Percentiles rank a stretch among this genome's conserved stretches.
Conservation (phyloP, 1,140 invertebrate species). For the Carposina sasakii region DNA sequence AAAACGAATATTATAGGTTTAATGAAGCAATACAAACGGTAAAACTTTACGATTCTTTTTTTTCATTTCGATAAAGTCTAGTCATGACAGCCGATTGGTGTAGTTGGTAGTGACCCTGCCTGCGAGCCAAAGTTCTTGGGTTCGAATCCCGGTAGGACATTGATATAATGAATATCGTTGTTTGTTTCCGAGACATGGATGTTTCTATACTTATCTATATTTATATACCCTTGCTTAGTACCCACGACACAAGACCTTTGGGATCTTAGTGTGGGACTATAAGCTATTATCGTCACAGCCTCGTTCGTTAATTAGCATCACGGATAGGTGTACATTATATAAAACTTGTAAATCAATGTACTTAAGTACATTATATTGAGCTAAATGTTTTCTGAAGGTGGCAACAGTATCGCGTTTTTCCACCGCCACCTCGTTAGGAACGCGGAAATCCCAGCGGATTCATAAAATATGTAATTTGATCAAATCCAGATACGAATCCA, state of each 20-base stretch:
- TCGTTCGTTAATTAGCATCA: not conserved
- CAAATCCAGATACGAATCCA: constrained; percentile 12
- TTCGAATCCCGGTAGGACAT: too few relatives aligned
- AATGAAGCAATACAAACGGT: constrained; percentile 10
- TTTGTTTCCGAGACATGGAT: too few relatives aligned
- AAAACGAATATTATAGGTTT: constrained; percentile 21
- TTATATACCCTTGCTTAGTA: too few relatives aligned
- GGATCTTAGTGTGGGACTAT: not conserved
- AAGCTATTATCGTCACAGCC: too few relatives aligned
- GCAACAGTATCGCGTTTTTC: not conserved
- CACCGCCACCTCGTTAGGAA: constrained; percentile 20
- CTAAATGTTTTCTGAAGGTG: too few relatives aligned
- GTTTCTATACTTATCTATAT: too few relatives aligned
- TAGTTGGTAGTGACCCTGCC: not conserved
- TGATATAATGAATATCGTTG: too few relatives aligned
- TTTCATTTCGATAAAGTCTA: not conserved
- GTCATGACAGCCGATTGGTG: not conserved
- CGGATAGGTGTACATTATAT: not conserved
- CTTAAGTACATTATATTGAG: not conserved
- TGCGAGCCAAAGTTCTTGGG: not conserved
- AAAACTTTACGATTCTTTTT: constrained; percentile 7
- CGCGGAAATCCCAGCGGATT: constrained; percentile 26
- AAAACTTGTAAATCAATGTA: not conserved
- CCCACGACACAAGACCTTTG: not conserved
- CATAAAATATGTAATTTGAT: constrained; percentile 39